Evolutionary conservation across 2,888 invertebrate species (phyloP).

Genomic region (Cosmopolites sordidus): DNA sequence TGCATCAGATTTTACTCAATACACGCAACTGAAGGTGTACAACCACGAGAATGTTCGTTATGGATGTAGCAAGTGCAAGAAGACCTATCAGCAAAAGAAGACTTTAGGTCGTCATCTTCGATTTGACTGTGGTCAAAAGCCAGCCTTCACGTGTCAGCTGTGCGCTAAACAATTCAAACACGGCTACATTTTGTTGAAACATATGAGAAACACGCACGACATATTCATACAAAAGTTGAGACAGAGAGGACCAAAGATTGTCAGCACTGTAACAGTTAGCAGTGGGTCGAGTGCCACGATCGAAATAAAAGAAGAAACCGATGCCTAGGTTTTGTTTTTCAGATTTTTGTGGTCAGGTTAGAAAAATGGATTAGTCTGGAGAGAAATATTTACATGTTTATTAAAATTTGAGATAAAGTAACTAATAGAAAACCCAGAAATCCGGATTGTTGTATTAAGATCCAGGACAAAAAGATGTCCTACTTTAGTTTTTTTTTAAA

Average conservation of each 20-base stretch:
- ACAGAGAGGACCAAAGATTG: constrained; percentile 20
- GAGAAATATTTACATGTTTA: too few relatives aligned
- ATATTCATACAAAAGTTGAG: constrained; percentile 34
- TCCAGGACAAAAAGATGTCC: too few relatives aligned
- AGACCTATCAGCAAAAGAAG: constrained; percentile 37
- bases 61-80: constrained; percentile 28
- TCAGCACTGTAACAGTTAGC: constrained; percentile 8
- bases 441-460: too few relatives aligned
- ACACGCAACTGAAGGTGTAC: constrained; percentile 38
- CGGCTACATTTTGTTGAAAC: constrained; percentile 33
- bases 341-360: too few relatives aligned
- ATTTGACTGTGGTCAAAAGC: constrained; percentile 35
- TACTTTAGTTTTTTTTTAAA: too few relatives aligned
- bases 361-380: too few relatives aligned
- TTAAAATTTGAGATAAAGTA: too few relatives aligned
- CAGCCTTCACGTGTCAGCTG: constrained; percentile 34
- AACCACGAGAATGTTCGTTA: constrained; percentile 34
- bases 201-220: constrained; percentile 34
- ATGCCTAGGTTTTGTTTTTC: background rate
- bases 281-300: background rate
- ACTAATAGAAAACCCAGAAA: too few relatives aligned
- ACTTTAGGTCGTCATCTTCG: constrained; percentile 30
- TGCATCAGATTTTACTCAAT: constrained; percentile 40
- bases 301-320: background rate
- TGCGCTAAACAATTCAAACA: constrained; percentile 35